Base-by-base conservation (phyloP, 1,140 invertebrate species). In the Zaprionus tsacasi region DNA sequence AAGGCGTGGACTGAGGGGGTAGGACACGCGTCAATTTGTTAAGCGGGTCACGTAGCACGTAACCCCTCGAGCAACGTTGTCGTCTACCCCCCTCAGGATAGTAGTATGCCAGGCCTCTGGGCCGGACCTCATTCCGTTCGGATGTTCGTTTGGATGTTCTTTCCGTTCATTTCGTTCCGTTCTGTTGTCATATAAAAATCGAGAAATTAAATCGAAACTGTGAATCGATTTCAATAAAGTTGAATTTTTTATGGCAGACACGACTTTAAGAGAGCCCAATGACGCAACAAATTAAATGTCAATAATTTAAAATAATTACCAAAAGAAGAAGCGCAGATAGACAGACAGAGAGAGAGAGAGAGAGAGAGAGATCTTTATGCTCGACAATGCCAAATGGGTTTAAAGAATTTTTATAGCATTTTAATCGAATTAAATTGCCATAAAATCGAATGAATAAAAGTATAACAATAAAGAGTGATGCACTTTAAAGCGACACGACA, bases 191-290 rank as follows among this genome's bases (percentile, higher is more conserved):
- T 87, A 86, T 87, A 86, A 86, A 86, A 86, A 87, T 88, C 83
- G 82, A 82, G 76, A 86, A 45, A 86, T 86, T 86, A 86, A 86
- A 88, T 76, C 87, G 82, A 35, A 35, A 35, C 76, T 73, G 60
- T 61, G 79, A 85, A 87, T 87, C 83, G 82, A 86, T 86, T 87
- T 82, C 82, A 88, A 87, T 86, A 86, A 87, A 87, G 72, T 87
- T 88, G 57, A 79, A 86, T 73, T 86, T 76, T 77, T 78, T 78
- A 78, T 78, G 38, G 58, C 15, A 21, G 27, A 67, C 8, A 43
- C 8, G 52, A 48, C 58, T 76, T 72, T 76, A 72, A 76, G 68
- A 45, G 36, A 64, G 67, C 27, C 27, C 27, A 86, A 73, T 86
- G 76, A 74, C 66, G 79, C 69, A 87, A 82, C 82, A 86, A 86